Base-by-base conservation (phyloP, 2,797 vertebrate species). In the Aulostomus chinensis region DNA sequence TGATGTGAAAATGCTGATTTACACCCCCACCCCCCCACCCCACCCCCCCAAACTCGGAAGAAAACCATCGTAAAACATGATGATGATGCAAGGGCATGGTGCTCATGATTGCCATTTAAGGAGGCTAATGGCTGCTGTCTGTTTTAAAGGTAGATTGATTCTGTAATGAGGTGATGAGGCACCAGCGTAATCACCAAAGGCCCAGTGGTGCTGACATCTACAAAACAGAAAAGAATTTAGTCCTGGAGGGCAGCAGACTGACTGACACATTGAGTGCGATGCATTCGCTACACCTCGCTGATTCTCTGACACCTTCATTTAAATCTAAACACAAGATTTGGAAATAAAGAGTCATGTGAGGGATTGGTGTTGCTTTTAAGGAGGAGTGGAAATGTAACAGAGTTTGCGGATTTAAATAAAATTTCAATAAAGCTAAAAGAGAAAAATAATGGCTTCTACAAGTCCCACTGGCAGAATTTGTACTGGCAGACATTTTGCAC, bases 361-460 rank as follows among this genome's bases (percentile, higher is more conserved):
- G 8, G 41, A 68, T 81, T 69, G 76, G 46, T 29, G 11, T 30
- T 37, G 36, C 11, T 5, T 64, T 78, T 74, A 68, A 73, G 47
- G 45, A 68, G 31, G 58, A 63, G 52, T 53, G 39, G 36, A 58
- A 54, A 71, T 60, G 55, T 55, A 74, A 71, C 50, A 33, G 38
- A 57, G 67, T 62, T 66, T 63, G 9, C 58, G 54, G 48, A 63
- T 67, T 80, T 72, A 73, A 80, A 73, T 52, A 50, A 69, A 72
- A 83, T 81, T 84, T 73, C 72, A 81, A 81, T 80, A 76, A 65
- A 68, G 59, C 42, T 66, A 67, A 76, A 77, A 55, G 63, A 76
- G n/a, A 61, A 68, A 66, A 76, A 73, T 61, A 51, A 83, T 67
- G 62, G 76, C 48, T 81, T 82, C 80, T 67, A 80, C 65, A 57